Conservation (phyloP, 2,888 invertebrate species). For the Morpho deidamia region DNA sequence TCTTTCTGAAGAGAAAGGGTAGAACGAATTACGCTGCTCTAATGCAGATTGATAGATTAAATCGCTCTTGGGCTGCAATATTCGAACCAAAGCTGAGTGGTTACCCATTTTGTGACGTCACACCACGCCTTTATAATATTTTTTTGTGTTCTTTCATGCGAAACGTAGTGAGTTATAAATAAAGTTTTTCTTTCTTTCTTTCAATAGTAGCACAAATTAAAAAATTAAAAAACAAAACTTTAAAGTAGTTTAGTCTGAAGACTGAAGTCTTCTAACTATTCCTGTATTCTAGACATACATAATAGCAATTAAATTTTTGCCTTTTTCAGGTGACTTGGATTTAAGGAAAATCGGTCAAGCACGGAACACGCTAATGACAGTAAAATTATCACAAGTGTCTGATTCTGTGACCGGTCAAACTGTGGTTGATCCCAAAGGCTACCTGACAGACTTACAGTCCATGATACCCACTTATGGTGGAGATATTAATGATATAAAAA, state of each 20-base stretch:
- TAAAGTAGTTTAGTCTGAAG: no score
- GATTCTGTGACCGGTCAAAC: slow-evolving; percentile 99
- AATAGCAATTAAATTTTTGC: background rate
- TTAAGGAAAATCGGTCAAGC: slow-evolving; percentile 99
- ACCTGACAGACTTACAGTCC: slow-evolving; percentile 98
- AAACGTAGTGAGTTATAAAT: no score
- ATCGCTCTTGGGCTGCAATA: no score
- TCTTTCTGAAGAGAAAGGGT: no score
- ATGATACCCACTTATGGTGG: slow-evolving; percentile 99
- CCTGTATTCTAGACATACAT: background rate
- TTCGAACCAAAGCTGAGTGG: no score
- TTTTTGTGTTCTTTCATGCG: no score
- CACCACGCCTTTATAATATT: no score
- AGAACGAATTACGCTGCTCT: background rate
- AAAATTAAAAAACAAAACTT: no score
- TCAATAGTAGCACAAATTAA: no score
- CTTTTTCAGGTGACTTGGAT: slow-evolving; percentile 88
- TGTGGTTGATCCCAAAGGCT: slow-evolving; percentile 99
- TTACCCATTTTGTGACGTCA: no score
- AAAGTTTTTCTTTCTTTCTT: no score
- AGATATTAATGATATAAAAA: slow-evolving; percentile 98
- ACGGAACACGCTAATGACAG: slow-evolving; percentile 98
- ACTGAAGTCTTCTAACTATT: no score
- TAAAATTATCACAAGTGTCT: slow-evolving; percentile 97
- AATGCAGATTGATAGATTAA: background rate